These are phyloP conservation scores for Campylorhamphus procurvoides DNA, from an alignment of 2,113 vertebrate genomes.

Conservation along the genomic window DNA sequence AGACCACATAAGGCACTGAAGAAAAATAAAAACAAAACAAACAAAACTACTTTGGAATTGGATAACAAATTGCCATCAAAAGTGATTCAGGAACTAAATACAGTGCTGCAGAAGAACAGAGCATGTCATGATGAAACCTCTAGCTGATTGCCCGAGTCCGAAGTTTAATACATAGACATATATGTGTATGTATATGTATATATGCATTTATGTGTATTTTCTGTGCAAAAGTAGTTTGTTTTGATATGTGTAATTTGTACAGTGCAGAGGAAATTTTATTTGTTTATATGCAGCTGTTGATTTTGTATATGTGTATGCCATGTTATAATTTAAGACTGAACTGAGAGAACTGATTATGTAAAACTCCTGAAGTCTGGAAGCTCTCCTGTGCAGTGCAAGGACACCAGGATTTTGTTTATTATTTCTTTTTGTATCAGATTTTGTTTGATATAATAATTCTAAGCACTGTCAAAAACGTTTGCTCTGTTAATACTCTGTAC, in stretches of 20 bases:
- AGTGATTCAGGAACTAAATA: slow-evolving; percentile 87
- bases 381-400: background rate
- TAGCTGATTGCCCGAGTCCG: background rate
- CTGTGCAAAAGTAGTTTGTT: background rate
- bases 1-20: slow-evolving; percentile 16
- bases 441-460: background rate
- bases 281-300: slow-evolving; percentile 5
- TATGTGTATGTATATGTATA: too few relatives aligned
- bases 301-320: background rate
- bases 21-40: slow-evolving; percentile 54
- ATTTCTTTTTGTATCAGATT: background rate
- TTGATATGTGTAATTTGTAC: slow-evolving; percentile 2
- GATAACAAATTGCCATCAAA: slow-evolving; percentile 78
- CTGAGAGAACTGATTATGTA: background rate
- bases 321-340: slow-evolving; percentile 8
- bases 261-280: background rate
- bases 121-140: slow-evolving; percentile 52
- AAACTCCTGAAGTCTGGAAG: background rate
- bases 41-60: slow-evolving; percentile 34
- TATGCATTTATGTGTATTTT: background rate
- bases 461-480: background rate
- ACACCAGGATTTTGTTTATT: background rate
- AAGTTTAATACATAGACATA: background rate
- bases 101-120: slow-evolving; percentile 83
- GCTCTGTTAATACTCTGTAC: background rate